Conservation (phyloP, 1,140 invertebrate species). For the Helicoverpa armigera region DNA sequence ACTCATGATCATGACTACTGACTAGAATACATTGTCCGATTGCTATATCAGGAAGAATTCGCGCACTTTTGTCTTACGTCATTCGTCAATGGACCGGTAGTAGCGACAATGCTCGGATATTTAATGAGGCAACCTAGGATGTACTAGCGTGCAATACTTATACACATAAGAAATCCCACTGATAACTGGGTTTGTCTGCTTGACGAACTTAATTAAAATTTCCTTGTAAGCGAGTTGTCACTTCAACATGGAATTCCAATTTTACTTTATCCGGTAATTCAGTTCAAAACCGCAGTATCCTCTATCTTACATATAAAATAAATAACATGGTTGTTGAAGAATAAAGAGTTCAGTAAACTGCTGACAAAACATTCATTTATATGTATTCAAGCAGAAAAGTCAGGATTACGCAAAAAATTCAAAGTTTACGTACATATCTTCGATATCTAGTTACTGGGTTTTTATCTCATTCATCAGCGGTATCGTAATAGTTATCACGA, state of each 20-base stretch:
- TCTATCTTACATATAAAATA: too few species aligned
- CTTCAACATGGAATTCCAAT: neutral
- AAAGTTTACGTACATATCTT: conserved; percentile 34
- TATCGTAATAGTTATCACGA: conserved; percentile 63
- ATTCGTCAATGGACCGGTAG: conserved; percentile 72
- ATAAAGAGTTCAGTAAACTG: too few species aligned
- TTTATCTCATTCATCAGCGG: conserved; percentile 56
- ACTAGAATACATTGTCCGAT: conserved; percentile 37
- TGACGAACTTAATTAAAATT: neutral
- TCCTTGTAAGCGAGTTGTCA: conserved; percentile 18
- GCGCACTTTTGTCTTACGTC: conserved; percentile 81
- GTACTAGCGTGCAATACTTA: neutral
- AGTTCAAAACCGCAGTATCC: too few species aligned
- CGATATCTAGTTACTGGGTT: conserved; percentile 50
- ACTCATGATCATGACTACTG: conserved; percentile 65
- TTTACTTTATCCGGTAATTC: neutral
- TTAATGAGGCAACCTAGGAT: conserved; percentile 62
- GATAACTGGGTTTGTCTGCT: neutral
- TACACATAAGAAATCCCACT: conserved; percentile 22
- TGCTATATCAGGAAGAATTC: conserved; percentile 67
- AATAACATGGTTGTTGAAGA: too few species aligned
- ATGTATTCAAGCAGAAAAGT: neutral
- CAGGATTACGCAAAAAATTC: neutral
- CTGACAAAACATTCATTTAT: too few species aligned
- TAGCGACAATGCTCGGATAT: conserved; percentile 65